Evolutionary conservation across 2,113 vertebrate species (phyloP).

Genomic region (Antechinus flavipes): DNA sequence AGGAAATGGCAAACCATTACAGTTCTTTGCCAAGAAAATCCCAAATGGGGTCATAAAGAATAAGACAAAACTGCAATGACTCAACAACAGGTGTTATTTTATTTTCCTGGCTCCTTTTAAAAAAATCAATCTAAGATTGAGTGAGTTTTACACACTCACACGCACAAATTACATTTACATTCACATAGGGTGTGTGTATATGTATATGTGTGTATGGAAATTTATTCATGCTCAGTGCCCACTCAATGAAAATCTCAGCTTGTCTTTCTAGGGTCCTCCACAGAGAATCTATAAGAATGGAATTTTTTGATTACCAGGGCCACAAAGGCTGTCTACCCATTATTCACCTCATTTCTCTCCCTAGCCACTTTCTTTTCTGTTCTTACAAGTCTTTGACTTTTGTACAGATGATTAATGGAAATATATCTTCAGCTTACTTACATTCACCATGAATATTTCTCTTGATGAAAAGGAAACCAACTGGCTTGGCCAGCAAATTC

Average conservation of each 20-base stretch:
- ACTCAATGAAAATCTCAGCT: not conserved
- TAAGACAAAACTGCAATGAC: not conserved
- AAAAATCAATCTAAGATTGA: not conserved
- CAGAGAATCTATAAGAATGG: not conserved
- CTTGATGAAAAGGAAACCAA: not conserved
- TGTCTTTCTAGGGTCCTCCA: not conserved
- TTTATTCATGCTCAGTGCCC: not conserved
- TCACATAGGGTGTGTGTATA: not conserved
- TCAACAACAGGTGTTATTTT: not conserved
- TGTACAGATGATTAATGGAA: not conserved
- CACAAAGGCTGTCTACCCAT: not conserved
- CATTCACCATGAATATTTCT: not conserved
- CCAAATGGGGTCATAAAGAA: not conserved
- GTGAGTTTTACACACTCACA: not conserved
- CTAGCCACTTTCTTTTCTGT: not conserved
- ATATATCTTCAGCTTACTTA: not conserved
- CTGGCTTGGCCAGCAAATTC: not conserved
- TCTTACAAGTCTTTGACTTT: not conserved
- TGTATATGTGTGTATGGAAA: not conserved
- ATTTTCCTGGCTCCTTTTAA: not conserved
- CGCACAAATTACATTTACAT: not conserved
- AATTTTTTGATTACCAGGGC: not conserved
- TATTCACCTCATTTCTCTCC: not conserved
- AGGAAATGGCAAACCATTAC: not conserved
- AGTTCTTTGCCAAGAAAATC: not conserved